Base-by-base conservation (phyloP, 2,797 vertebrate genomes). In the Galagoides demidoff region DNA sequence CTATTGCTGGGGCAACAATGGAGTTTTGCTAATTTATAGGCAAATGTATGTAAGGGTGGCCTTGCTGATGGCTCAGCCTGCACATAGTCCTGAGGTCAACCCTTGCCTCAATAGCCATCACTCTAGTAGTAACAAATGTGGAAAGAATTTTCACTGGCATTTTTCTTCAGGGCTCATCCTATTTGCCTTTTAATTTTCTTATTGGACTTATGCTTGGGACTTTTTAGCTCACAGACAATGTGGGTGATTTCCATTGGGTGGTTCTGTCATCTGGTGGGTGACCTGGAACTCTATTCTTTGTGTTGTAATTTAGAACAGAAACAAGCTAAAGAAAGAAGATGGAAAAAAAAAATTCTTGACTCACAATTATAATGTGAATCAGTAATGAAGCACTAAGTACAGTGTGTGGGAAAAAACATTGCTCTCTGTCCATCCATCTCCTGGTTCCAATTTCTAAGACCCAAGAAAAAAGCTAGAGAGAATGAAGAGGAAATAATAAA, bases 261-360 rank as follows among this genome's bases (percentile, higher is more conserved):
- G 86, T 66, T 97, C 90, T 95, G 90, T 97, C 95, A 88, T 96
- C 89, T 95, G 34, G 84, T 83, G 70, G 90, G 83, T 96, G 86
- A 94, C 90, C 91, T 96, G 86, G 86, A 52, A 96, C 81, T 85
- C 91, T 77, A 73, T 93, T 92, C 89, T 97, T 96, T 95, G 96
- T 94, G 84, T 29, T 93, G 84, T 97, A 91, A 96, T 96, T 98
- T 95, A 95, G 95, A 96, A 96, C 96, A 96, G 90, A 96, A 97
- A 76, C 49, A 78, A 92, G 61, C 64, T 90, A 94, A 96, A 96
- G 92, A 97, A 96, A 92, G 89, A 95, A 90, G 88, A 77, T 70
- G 31, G 43, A 0, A 9, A 25, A 37, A 16, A 19, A 93, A 31
- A 85, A 76, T 59, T 87, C n/a, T 90, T 91, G 52, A 93, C 68